Evolutionary conservation across 2,113 vertebrate genomes (phyloP).

Genomic region (Pedetes capensis): DNA sequence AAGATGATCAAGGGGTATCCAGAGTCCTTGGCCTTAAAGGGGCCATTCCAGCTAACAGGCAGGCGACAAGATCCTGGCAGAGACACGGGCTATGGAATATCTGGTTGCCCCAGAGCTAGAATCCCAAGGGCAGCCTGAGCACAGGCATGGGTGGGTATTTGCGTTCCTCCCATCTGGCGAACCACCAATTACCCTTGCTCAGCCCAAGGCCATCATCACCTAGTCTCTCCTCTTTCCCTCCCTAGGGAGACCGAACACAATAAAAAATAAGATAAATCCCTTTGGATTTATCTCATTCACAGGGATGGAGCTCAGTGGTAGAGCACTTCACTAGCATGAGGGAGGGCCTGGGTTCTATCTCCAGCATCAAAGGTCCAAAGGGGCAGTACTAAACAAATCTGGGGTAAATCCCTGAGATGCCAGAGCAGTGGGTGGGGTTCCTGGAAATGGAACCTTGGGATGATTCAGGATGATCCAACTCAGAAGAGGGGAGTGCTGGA

Average conservation of each 20-base stretch:
- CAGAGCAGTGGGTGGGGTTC: background rate
- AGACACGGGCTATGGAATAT: slow-evolving; percentile 34
- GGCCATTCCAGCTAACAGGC: slow-evolving; percentile 82
- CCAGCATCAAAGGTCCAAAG: background rate
- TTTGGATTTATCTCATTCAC: too few species aligned
- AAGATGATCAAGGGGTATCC: slow-evolving; percentile 86
- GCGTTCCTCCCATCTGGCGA: background rate
- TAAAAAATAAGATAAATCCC: background rate
- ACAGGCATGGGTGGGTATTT: background rate
- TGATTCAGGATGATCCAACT: background rate
- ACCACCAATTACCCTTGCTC: background rate
- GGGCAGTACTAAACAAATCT: background rate
- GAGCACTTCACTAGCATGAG: background rate
- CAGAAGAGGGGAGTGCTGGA: background rate
- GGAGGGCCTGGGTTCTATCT: background rate
- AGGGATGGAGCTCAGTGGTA: background rate
- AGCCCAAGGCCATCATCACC: background rate
- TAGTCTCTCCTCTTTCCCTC: background rate
- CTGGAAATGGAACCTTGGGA: background rate
- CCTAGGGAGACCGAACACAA: background rate
- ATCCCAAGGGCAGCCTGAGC: background rate
- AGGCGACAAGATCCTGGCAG: slow-evolving; percentile 80
- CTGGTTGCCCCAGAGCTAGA: background rate
- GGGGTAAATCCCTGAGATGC: background rate
- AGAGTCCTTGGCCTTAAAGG: slow-evolving; percentile 71